These are phyloP conservation scores for Sesia bembeciformis DNA, from an alignment of 2,888 invertebrate species.

Conservation along the genomic window DNA sequence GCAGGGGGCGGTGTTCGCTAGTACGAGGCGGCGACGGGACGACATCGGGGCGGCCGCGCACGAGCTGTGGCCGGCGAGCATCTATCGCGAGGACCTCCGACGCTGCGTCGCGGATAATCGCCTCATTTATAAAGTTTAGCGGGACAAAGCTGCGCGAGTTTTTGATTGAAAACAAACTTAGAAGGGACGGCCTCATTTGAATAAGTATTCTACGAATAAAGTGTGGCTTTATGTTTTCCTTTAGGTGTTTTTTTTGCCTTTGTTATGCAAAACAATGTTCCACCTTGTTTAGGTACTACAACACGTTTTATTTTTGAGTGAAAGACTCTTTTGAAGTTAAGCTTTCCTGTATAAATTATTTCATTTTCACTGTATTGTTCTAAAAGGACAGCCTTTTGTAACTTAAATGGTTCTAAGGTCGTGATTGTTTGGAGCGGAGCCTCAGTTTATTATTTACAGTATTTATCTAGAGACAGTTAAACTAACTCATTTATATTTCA, in stretches of 20 bases:
- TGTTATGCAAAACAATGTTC: constrained; percentile 75
- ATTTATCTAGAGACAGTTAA: neutral
- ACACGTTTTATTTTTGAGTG: constrained; percentile 74
- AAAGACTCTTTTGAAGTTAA: constrained; percentile 74
- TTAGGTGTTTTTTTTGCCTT: constrained; percentile 72
- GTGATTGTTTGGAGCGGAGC: constrained; percentile 42
- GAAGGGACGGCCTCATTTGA: constrained; percentile 75
- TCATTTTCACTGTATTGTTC: constrained; percentile 71
- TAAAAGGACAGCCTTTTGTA: constrained; percentile 60
- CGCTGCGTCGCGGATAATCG: constrained; percentile 64
- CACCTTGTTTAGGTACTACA: constrained; percentile 74
- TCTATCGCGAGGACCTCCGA: constrained; percentile 52
- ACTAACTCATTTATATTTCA: too few species aligned
- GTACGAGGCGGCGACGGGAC: constrained; percentile 1
- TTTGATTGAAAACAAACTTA: constrained; percentile 76
- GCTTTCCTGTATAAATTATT: constrained; percentile 73
- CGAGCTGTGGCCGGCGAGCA: constrained; percentile 24
- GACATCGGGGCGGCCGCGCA: constrained; percentile 6
- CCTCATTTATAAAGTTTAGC: constrained; percentile 75
- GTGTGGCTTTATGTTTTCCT: constrained; percentile 75
- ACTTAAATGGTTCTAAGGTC: constrained; percentile 47
- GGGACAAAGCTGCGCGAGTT: constrained; percentile 71
- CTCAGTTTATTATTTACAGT: neutral
- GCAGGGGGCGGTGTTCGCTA: constrained; percentile 3
- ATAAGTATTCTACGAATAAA: constrained; percentile 75